Conservation (phyloP, 2,888 invertebrate species). For the Laspeyria flexula region DNA sequence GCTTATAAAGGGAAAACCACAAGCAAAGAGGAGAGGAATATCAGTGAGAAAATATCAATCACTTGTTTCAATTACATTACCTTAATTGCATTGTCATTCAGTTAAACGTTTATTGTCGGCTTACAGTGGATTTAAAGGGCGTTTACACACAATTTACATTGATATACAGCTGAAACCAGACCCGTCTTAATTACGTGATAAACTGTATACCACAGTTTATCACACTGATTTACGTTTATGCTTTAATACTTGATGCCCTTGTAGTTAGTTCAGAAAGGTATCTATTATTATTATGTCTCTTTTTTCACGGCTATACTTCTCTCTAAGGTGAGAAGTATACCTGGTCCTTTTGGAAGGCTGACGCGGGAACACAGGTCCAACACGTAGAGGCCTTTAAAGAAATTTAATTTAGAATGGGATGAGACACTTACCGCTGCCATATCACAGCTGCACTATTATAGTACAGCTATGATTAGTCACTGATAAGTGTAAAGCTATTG, state of each 20-base stretch:
- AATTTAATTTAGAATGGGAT: too few species aligned
- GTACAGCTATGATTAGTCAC: too few species aligned
- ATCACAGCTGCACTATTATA: too few species aligned
- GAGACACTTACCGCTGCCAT: too few species aligned
- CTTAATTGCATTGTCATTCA: constrained; percentile 43
- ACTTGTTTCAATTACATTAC: constrained; percentile 27
- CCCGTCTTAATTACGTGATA: constrained; percentile 34
- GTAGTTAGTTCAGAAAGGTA: background rate
- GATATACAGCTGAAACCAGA: constrained; percentile 40
- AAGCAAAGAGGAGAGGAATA: too few species aligned
- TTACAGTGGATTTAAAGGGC: constrained; percentile 34
- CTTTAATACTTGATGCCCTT: constrained; percentile 7
- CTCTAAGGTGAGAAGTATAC: too few species aligned
- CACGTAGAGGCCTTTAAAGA: too few species aligned
- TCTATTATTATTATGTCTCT: too few species aligned
- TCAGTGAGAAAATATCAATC: constrained; percentile 12
- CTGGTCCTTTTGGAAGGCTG: too few species aligned
- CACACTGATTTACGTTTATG: constrained; percentile 47
- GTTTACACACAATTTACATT: constrained; percentile 49
- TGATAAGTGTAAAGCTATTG: too few species aligned
- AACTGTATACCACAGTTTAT: constrained; percentile 53
- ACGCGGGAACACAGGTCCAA: too few species aligned
- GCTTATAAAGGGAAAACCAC: background rate
- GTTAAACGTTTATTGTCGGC: constrained; percentile 41
- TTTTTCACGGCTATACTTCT: too few species aligned